Base-by-base conservation (phyloP, 2,113 vertebrate genomes). In the Gallinago undulata region DNA sequence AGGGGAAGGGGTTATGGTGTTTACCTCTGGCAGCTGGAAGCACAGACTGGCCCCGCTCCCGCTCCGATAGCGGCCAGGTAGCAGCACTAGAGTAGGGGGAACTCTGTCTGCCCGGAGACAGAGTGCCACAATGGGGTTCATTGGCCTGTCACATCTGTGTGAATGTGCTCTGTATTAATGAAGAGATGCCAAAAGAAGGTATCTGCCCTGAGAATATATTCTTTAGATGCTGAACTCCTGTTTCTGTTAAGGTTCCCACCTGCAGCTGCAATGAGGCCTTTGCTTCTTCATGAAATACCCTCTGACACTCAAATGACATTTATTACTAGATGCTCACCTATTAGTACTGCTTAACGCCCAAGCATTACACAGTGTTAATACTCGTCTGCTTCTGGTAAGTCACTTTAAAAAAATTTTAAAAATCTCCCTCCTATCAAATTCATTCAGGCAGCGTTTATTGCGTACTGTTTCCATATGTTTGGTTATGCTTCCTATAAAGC, bases 11-110 rank as follows among this genome's bases (percentile, higher is more conserved):
- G 77, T 56, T 79, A 53, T 5, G 21, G 43, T 84, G 84, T 97
- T 91, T 89, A 87, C 56, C 66, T 89, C 91, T 57, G 53, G 84
- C 84, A 94, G 94, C 77, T 94, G 74, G 66, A 88, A 94, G 43
- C 72, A 85, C 66, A 63, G 37, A 39, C 30, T 5, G 2, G 64
- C 14, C 51, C 70, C 2, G 2, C 11, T 73, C 35, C 50, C 1
- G 3, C 73, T 74, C 50, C 1, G 0, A 50, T 3, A 67, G 41
- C 94, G 87, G 87, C 51, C 87, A 93, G 69, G 69, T 81, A 90
- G 41, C 72, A 66, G 47, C 23, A 70, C 4, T 25, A 80, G 70
- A 69, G 37, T 2, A n/a, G 39, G 33, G 6, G 37, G n/a, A 67
- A 69, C 28, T 31, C 41, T 10, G 22, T 48, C 75, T 88, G 79